phyloP scores from a whole-genome alignment of 2,113 vertebrate genomes.

The Vidua chalybeata region DNA sequence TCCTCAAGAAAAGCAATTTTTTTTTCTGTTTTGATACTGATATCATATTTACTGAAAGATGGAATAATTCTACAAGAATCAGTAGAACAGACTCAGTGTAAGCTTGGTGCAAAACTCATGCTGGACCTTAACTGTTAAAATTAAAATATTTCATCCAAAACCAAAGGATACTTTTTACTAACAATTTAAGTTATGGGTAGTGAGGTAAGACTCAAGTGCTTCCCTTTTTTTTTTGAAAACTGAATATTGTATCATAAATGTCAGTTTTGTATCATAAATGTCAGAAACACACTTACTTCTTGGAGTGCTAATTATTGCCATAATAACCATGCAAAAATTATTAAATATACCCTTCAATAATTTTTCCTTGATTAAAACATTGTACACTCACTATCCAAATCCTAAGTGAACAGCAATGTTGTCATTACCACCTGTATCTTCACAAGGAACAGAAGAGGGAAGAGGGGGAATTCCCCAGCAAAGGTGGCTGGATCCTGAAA shows the following conservation, averaged over 20 bases:
- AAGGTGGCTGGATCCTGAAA: neutral
- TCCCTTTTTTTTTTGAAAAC: neutral
- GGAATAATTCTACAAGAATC: neutral
- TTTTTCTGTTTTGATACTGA: neutral
- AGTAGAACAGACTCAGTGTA: neutral
- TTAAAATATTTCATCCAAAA: neutral
- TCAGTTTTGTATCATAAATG: neutral
- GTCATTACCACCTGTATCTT: slow-evolving; percentile 3
- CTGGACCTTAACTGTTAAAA: neutral
- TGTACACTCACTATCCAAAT: neutral
- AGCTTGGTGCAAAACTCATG: neutral
- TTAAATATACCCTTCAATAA: slow-evolving; percentile 22
- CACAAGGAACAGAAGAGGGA: neutral
- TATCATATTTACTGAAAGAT: neutral
- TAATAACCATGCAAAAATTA: slow-evolving; percentile 5
- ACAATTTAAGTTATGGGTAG: neutral
- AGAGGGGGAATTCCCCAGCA: neutral
- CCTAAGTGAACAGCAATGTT: neutral
- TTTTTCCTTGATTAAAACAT: neutral
- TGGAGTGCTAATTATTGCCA: neutral
- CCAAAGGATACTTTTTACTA: neutral
- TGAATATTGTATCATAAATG: neutral
- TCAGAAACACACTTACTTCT: neutral
- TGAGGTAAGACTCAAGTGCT: neutral
- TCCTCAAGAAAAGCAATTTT: neutral